Percentiles rank a stretch among this genome's conserved stretches.
phyloP scores from a whole-genome alignment of 2,888 invertebrate genomes.

The Masnerella sp. region DNA sequence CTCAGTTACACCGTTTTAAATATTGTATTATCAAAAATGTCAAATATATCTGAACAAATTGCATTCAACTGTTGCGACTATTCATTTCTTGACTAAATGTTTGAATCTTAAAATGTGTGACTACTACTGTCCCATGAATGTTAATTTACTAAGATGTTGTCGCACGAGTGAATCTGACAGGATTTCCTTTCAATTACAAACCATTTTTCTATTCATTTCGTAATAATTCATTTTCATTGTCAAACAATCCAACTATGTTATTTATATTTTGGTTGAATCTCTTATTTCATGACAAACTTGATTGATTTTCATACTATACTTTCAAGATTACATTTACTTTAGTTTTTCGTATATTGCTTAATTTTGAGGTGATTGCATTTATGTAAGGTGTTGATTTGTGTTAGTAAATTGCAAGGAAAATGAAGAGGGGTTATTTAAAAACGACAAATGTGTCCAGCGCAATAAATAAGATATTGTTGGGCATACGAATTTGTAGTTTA shows the following conservation, averaged over 20 bases:
- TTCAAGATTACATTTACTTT: constrained; percentile 1
- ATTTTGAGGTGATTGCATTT: constrained; percentile 42
- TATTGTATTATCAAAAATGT: constrained; percentile 45
- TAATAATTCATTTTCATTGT: background rate
- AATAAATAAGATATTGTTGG: constrained; percentile 38
- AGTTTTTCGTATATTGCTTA: constrained; percentile 5
- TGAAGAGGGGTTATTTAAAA: constrained; percentile 34
- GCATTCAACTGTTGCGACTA: constrained; percentile 42
- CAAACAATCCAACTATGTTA: background rate
- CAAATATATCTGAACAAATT: constrained; percentile 60
- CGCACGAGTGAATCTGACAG: constrained; percentile 27
- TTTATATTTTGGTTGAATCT: background rate
- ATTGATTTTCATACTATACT: background rate
- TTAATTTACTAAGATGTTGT: constrained; percentile 37
- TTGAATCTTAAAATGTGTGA: constrained; percentile 25
- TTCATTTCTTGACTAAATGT: constrained; percentile 37
- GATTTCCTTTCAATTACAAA: constrained; percentile 1
- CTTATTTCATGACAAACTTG: background rate
- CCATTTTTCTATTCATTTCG: constrained; percentile 3
- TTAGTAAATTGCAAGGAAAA: constrained; percentile 20
- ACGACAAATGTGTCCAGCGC: constrained; percentile 37
- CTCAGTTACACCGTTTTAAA: constrained; percentile 32
- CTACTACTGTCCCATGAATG: constrained; percentile 25
- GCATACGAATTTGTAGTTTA: constrained; percentile 49
- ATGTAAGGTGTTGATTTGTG: constrained; percentile 47